These are phyloP conservation scores for Coreoperca whiteheadi DNA, from an alignment of 2,113 vertebrate species.

Conservation along the genomic window DNA sequence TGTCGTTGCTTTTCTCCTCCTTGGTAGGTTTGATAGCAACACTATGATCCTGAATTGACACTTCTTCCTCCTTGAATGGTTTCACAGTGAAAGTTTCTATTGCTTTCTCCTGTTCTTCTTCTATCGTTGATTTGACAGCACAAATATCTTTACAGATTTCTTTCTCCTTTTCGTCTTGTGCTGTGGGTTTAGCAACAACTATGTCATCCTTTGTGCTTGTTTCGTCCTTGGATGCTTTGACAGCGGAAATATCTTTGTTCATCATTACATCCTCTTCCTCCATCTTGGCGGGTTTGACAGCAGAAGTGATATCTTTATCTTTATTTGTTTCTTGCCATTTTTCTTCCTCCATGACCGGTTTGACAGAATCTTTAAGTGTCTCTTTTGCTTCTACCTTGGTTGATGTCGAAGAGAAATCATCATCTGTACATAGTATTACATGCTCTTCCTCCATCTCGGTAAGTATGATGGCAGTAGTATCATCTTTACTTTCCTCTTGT, in stretches of 20 bases:
- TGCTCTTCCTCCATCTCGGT: slow-evolving; percentile 30
- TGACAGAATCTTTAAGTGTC: slow-evolving; percentile 17
- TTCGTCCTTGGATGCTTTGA: slow-evolving; percentile 31
- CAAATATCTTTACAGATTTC: slow-evolving; percentile 31
- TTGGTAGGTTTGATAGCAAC: slow-evolving; percentile 6
- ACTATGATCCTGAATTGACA: slow-evolving; percentile 28
- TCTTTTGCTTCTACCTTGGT: slow-evolving; percentile 36
- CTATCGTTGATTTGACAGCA: slow-evolving; percentile 21
- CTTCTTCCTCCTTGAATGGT: slow-evolving; percentile 39
- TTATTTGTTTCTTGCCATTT: slow-evolving; percentile 22
- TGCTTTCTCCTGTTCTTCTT: slow-evolving; percentile 34
- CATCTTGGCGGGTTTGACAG: neutral
- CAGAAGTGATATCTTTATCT: slow-evolving; percentile 22
- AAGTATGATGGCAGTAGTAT: neutral
- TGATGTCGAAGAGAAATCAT: slow-evolving; percentile 5
- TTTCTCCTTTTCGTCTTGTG: slow-evolving; percentile 23
- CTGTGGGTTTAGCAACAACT: neutral
- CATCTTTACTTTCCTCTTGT: slow-evolving; percentile 37
- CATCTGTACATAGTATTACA: slow-evolving; percentile 20
- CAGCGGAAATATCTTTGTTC: slow-evolving; percentile 23
- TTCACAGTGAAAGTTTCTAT: slow-evolving; percentile 6
- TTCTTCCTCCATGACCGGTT: slow-evolving; percentile 29
- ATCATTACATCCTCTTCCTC: slow-evolving; percentile 35
- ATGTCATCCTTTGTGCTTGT: slow-evolving; percentile 4
- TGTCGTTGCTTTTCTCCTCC: slow-evolving; percentile 42